A percentile compares a stretch with the other conserved stretches of the same genome.
Evolutionary conservation across 2,113 vertebrate species (phyloP).

Genomic region (Lasiurus borealis): DNA sequence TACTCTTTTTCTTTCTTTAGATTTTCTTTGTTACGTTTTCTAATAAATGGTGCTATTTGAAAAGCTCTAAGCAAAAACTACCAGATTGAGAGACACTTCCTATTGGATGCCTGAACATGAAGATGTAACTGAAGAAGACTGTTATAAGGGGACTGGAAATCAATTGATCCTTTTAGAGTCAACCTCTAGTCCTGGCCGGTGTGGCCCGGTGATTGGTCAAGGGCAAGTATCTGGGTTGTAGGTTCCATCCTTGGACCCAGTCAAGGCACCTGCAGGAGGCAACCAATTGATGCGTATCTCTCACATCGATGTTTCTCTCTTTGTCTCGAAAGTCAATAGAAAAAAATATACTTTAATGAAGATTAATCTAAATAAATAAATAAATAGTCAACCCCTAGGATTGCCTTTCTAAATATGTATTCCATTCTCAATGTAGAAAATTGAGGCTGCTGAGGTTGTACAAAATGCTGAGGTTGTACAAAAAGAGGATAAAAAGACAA

Average conservation of each 20-base stretch:
- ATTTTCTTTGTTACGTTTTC: background rate
- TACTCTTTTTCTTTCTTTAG: background rate
- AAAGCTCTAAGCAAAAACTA: background rate
- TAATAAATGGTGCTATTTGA: background rate
- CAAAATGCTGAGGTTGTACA: background rate
- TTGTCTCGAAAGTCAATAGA: too few species aligned
- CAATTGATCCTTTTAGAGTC: background rate
- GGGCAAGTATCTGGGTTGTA: too few species aligned
- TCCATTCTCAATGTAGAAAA: background rate
- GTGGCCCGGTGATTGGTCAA: too few species aligned
- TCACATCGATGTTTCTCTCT: too few species aligned
- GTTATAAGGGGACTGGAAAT: accelerated
- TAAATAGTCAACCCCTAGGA: background rate
- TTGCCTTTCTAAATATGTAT: background rate
- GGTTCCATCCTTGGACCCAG: too few species aligned
- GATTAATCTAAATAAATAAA: too few species aligned
- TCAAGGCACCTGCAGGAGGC: too few species aligned
- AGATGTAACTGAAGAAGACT: background rate
- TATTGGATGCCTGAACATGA: background rate
- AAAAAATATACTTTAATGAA: too few species aligned
- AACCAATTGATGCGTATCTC: too few species aligned
- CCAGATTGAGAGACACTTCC: background rate
- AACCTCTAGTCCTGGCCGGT: too few species aligned
- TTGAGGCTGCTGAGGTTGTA: background rate
- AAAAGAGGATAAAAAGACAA: background rate